A percentile compares a stretch with the other conserved stretches of the same genome.
These are phyloP conservation scores for Pachydiplax longipennis DNA, from an alignment of 2,888 invertebrate species.

Conservation along the genomic window DNA sequence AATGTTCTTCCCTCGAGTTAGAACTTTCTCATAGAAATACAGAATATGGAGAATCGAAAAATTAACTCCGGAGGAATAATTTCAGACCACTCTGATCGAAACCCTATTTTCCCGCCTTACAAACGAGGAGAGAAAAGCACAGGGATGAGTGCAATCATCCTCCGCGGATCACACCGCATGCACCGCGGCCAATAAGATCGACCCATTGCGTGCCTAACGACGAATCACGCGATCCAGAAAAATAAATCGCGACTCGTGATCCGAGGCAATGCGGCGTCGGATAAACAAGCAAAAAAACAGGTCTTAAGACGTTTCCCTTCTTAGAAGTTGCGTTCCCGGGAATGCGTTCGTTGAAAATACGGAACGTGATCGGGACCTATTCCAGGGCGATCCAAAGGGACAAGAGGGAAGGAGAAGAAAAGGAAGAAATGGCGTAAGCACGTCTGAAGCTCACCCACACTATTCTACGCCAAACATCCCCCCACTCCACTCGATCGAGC, in stretches of 20 bases:
- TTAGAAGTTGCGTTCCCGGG: background rate
- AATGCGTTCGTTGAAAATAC: background rate
- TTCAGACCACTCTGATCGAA: no score
- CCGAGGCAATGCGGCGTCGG: background rate
- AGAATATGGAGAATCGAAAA: no score
- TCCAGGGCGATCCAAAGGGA: background rate
- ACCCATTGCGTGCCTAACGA: background rate
- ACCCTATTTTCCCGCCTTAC: background rate
- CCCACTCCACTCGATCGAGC: background rate
- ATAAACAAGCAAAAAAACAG: background rate
- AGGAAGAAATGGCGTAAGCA: background rate
- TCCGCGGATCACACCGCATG: background rate
- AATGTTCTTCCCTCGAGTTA: no score
- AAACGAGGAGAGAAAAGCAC: background rate
- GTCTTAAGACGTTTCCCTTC: background rate
- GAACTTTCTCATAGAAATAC: no score
- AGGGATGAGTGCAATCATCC: background rate
- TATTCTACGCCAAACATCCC: background rate
- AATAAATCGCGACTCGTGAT: no score
- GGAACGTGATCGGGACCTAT: background rate
- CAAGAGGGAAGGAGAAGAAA: background rate
- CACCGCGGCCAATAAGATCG: background rate
- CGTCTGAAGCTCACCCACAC: background rate
- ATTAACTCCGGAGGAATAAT: no score
- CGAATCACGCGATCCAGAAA: background rate